phyloP scores from a whole-genome alignment of 2,113 vertebrate species.

The Cricetomys ansorgei region DNA sequence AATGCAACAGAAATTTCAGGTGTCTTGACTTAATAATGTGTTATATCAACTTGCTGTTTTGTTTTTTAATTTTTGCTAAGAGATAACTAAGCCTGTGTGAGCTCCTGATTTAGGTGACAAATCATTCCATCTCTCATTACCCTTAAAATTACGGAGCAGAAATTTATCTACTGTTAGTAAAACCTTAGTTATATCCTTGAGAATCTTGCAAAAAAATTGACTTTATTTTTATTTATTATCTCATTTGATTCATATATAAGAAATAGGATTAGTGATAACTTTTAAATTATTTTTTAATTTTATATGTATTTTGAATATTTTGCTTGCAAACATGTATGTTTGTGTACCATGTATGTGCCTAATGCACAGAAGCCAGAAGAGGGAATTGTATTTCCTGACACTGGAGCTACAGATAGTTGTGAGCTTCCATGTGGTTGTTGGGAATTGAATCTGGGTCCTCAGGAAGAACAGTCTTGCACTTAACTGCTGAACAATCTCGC shows the following conservation, averaged over 20 bases:
- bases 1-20: slow-evolving; percentile 10
- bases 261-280: slow-evolving; percentile 1
- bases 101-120: neutral
- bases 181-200: slow-evolving; percentile 40
- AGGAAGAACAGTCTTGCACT: neutral
- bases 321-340: neutral
- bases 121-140: neutral
- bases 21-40: neutral
- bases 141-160: neutral
- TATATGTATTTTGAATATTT: neutral
- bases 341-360: neutral
- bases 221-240: neutral
- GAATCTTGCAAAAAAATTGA: slow-evolving; percentile 37
- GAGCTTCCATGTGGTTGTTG: neutral
- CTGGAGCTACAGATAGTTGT: neutral
- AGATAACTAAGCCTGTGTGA: neutral
- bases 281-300: neutral
- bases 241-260: slow-evolving; percentile 39
- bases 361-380: neutral
- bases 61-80: slow-evolving; percentile 50
- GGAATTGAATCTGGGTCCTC: neutral
- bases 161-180: neutral
- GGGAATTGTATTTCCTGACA: neutral
- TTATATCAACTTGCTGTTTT: neutral
- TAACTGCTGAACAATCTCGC: neutral